Conservation (phyloP, 2,113 vertebrate species). For the Zeus faber region DNA sequence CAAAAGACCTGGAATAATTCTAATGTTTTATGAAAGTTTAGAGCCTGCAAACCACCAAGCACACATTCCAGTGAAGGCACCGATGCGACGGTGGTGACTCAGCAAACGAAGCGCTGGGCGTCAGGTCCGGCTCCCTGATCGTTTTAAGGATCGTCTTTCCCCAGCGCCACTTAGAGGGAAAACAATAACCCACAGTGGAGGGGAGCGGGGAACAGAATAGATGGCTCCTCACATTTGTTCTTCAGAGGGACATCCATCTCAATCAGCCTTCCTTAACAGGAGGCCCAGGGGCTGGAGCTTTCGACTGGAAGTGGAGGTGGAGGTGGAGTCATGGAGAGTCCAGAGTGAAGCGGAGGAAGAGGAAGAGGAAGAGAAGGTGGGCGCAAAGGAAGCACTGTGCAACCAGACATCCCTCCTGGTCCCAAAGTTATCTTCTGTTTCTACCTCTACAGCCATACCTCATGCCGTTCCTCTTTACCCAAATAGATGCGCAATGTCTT, state of each 20-base stretch:
- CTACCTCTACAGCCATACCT: too few relatives aligned
- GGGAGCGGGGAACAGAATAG: slow-evolving; percentile 5
- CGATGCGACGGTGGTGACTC: not conserved
- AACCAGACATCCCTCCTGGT: too few relatives aligned
- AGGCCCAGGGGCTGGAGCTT: slow-evolving; percentile 40
- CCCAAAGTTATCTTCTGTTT: too few relatives aligned
- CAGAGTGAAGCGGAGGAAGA: too few relatives aligned
- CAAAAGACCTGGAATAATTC: too few relatives aligned
- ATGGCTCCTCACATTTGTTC: slow-evolving; percentile 30
- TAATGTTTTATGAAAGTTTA: too few relatives aligned
- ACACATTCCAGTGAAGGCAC: not conserved
- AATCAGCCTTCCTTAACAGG: slow-evolving; percentile 54
- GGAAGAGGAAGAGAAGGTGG: too few relatives aligned
- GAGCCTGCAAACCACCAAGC: not conserved
- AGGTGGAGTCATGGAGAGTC: too few relatives aligned
- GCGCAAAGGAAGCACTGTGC: too few relatives aligned
- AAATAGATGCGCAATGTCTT: too few relatives aligned
- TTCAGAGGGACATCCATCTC: slow-evolving; percentile 47
- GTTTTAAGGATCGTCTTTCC: not conserved
- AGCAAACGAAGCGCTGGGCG: not conserved
- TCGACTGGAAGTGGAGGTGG: too few relatives aligned
- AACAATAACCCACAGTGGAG: not conserved
- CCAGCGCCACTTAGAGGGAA: not conserved
- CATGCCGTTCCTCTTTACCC: too few relatives aligned
- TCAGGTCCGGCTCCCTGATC: not conserved